phyloP scores from a whole-genome alignment of 2,113 vertebrate species.

The Chamaea fasciata region DNA sequence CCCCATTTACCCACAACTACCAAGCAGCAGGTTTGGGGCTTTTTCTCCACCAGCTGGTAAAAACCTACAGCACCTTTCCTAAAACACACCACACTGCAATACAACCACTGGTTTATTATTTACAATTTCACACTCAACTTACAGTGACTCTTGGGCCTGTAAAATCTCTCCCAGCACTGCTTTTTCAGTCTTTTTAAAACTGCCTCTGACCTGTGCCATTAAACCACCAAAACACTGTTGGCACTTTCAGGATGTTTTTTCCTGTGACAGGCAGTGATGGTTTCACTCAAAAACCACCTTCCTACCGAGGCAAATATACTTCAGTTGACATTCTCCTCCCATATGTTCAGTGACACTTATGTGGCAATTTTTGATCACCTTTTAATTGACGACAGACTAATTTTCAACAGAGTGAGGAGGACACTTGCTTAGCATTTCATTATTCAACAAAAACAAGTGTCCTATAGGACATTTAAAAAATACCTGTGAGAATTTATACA shows the following conservation, averaged over 20 bases:
- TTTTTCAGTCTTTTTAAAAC: neutral
- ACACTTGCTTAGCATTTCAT: neutral
- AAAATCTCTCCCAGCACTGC: neutral
- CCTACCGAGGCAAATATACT: neutral
- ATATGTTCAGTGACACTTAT: accelerated
- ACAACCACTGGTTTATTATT: neutral
- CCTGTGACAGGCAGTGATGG: neutral
- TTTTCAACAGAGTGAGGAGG: neutral
- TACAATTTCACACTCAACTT: neutral
- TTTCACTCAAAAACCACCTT: neutral
- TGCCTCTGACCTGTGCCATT: neutral
- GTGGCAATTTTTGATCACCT: neutral
- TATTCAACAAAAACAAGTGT: neutral
- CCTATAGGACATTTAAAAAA: neutral
- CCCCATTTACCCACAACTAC: neutral
- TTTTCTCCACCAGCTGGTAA: neutral
- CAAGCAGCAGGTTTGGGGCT: neutral
- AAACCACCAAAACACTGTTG: neutral
- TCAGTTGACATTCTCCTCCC: neutral
- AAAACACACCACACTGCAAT: neutral
- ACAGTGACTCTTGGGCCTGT: neutral
- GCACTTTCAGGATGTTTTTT: neutral
- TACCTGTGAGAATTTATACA: accelerated
- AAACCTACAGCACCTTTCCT: neutral
- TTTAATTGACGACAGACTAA: neutral